A percentile compares a stretch with the other conserved stretches of the same genome.
Conservation (phyloP, 2,888 invertebrate genomes). For the Tryphoninae sp. region DNA sequence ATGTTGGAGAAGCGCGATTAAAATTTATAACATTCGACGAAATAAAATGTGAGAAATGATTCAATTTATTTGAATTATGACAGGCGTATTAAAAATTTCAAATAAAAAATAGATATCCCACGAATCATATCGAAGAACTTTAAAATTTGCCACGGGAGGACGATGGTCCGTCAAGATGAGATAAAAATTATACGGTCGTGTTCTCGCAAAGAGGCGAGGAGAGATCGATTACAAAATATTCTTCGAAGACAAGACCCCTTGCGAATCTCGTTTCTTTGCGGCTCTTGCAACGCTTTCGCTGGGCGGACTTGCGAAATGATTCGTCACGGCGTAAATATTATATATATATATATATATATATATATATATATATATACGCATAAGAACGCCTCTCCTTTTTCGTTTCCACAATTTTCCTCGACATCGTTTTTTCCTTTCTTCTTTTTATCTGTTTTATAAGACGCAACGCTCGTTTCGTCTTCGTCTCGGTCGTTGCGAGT, state of each 20-base stretch:
- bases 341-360: slow-evolving; percentile 9
- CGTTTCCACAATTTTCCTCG: slow-evolving; percentile 43
- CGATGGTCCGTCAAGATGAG: slow-evolving; percentile 9
- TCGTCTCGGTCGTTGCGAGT: slow-evolving; percentile 4
- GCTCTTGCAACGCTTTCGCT: slow-evolving; percentile 16
- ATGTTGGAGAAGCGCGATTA: too few species aligned
- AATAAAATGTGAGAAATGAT: too few species aligned
- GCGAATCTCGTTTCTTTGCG: slow-evolving; percentile 36
- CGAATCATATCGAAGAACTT: too few species aligned
- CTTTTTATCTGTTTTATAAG: slow-evolving; percentile 15
- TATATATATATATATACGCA: slow-evolving; percentile 13
- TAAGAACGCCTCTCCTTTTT: slow-evolving; percentile 38
- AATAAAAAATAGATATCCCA: too few species aligned
- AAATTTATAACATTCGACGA: too few species aligned
- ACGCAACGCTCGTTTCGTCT: slow-evolving; percentile 14
- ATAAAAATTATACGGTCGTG: slow-evolving; percentile 15
- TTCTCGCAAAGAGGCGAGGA: slow-evolving; percentile 14
- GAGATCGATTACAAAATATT: slow-evolving; percentile 58
- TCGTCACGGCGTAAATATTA: slow-evolving; percentile 20
- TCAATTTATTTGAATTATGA: too few species aligned
- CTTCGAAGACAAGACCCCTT: slow-evolving; percentile 50
- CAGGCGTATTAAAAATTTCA: too few species aligned
- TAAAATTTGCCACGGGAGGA: neutral
- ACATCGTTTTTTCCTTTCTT: neutral
- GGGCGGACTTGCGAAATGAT: slow-evolving; percentile 54